Base-by-base conservation (phyloP, 2,888 invertebrate species). In the Gymnocheta viridis region DNA sequence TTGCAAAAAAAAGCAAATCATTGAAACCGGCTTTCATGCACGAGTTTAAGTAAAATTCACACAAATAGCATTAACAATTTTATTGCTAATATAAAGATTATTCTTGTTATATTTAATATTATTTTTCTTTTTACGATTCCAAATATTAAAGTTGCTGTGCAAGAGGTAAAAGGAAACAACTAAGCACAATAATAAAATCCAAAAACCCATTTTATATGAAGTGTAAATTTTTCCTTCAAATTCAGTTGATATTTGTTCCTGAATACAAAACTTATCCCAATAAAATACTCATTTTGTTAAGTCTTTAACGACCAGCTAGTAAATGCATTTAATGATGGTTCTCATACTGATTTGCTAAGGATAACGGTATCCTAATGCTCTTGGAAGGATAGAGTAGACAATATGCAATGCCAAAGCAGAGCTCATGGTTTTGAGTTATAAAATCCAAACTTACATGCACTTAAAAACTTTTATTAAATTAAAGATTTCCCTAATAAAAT, bases 401-500 rank as follows among this genome's bases (percentile, higher is more conserved):
- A 73, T 47, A 19, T 38, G 67, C 49, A 69, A 62, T 74, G 62
- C 17, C 19, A 58, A 49, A 47, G 22, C 47, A 41, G 17, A 74
- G 74, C 62, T 32, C 24, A 81, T 62, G 67, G 17, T 62, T 69
- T 27, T n/a, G n/a, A 74, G 74, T 54, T 7, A 64, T 70, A 64
- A 76, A 69, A 64, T 32, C 24, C 12, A 56, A 35, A 32, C 10
- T 19, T 35, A 44, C 22, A 32, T 32, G 64, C 44, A 19, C 19
- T 5, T 10, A 38, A 77, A 74, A 54, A 19, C 22, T n/a, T n/a
- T 41, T 29, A 44, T 66, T 12, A 49, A 72, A 47, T 72, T 82
- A 82, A 72, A 32, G 64, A 70, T 49, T 58, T 29, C 4, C 49
- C 77, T 78, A 72, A 82, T 77, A 77, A 82, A 78, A 78, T 78